A percentile compares a stretch with the other conserved stretches of the same genome.
Evolutionary conservation across 2,888 invertebrate species (phyloP).

Genomic region (Osmoderma eremita): DNA sequence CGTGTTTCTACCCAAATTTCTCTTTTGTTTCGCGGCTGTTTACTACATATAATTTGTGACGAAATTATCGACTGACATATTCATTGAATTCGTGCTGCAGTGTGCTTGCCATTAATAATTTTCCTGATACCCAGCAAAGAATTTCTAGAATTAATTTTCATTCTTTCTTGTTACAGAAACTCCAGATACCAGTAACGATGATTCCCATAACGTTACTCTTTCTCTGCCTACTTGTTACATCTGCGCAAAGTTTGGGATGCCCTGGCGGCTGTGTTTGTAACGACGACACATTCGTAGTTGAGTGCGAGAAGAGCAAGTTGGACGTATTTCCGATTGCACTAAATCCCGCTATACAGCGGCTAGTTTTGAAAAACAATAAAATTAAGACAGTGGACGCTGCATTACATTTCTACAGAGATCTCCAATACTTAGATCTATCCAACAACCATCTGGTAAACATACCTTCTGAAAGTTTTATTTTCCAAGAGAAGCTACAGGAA

Average conservation of each 20-base stretch:
- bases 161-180: conserved; percentile 32
- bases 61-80: conserved; percentile 33
- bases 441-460: conserved; percentile 86
- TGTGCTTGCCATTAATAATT: conserved; percentile 31
- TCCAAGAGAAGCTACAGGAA: conserved; percentile 84
- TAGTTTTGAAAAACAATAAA: conserved; percentile 85
- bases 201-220: conserved; percentile 47
- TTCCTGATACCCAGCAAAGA: conserved; percentile 14
- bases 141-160: conserved; percentile 28
- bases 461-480: conserved; percentile 80
- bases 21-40: conserved; percentile 34
- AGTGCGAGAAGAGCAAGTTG: conserved; percentile 85
- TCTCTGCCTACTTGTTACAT: conserved; percentile 49
- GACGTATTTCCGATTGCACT: conserved; percentile 91
- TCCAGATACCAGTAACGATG: conserved; percentile 26
- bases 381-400: conserved; percentile 90
- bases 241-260: conserved; percentile 75
- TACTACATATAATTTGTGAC: conserved; percentile 30
- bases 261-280: conserved; percentile 90
- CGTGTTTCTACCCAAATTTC: conserved; percentile 31
- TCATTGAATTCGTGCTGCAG: conserved; percentile 38
- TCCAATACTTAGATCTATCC: conserved; percentile 86
- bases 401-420: conserved; percentile 87
- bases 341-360: conserved; percentile 88
- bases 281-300: conserved; percentile 87